Evolutionary conservation across 2,888 invertebrate genomes (phyloP), one percentile per base, ranked within the genome.

Genomic region (Sinelater perroti): DNA sequence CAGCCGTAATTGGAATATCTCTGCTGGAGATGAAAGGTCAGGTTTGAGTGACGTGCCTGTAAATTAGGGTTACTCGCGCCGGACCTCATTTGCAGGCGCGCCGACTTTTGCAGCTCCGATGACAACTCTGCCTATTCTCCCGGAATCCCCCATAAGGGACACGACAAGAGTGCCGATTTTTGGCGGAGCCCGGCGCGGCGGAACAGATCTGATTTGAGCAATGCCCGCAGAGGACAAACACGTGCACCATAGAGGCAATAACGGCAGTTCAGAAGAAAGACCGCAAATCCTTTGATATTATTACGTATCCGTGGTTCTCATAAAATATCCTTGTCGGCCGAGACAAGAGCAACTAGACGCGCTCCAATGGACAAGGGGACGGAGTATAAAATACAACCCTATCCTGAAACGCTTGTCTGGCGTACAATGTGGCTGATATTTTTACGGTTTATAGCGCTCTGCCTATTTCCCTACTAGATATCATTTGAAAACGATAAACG

Each of bases 11-110:
- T 55, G 51, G 60, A 56, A 60, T 53, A 60, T 55, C n/a, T n/a
- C 56, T 60, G 40, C 42, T 45, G 35, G 54, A 55, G 60, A 42
- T 38, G 46, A 42, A 61, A 55, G 59, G 53, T 59, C 62, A 46
- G 26, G 24, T 47, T 26, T 59, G 62, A 56, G 52, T 59, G 59
- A 62, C 59, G 45, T 56, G 59, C 59, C 56, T 59, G 62, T 52
- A 59, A 62, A 59, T 59, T 52, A 47, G 56, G 47, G 42, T 33
- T 49, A 51, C 45, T 55, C 47, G 30, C 54, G 30, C 40, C 42
- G 50, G 50, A 40, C 50, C 40, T 51, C 30, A 30, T 51, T 51
- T 40, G 16, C 28, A 30, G 30, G 18, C 28, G 30, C 20, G 38
- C 38, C 28, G 30, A 51, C 20, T 18, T 31, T 40, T 7, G 24